A percentile compares a stretch with the other conserved stretches of the same genome.
Evolutionary conservation across 2,888 invertebrate species (phyloP).

Genomic region (Heliconius ismenius): DNA sequence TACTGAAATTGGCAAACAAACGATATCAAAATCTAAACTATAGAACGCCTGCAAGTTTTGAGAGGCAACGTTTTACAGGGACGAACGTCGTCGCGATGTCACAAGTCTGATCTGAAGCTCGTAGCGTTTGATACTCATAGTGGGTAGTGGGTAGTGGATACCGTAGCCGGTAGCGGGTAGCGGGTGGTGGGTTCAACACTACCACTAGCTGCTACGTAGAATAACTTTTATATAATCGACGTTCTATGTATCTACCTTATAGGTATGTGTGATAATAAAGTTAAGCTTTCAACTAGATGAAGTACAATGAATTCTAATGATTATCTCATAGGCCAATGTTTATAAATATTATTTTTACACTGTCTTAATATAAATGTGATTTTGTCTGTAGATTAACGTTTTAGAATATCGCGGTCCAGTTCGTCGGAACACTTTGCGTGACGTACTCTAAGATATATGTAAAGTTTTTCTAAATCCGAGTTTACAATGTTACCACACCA

Average conservation of each 20-base stretch:
- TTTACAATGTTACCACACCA: conserved; percentile 40
- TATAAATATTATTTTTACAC: conserved; percentile 81
- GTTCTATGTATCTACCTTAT: conserved; percentile 70
- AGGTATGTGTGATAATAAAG: conserved; percentile 80
- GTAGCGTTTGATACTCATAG: conserved; percentile 45
- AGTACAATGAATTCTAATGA: conserved; percentile 77
- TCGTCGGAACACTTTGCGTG: conserved; percentile 44
- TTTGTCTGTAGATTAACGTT: conserved; percentile 70
- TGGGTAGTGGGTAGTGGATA: conserved; percentile 18
- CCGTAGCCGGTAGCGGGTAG: neutral
- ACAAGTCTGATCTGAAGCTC: conserved; percentile 44
- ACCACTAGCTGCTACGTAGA: conserved; percentile 56
- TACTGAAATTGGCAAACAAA: conserved; percentile 13
- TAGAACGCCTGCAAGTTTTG: conserved; percentile 40
- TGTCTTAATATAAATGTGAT: conserved; percentile 76
- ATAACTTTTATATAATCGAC: conserved; percentile 75
- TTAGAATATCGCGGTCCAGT: conserved; percentile 70
- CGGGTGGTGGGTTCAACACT: conserved; percentile 33
- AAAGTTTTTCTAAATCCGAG: conserved; percentile 38
- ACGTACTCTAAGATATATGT: conserved; percentile 40
- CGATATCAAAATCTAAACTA: conserved; percentile 28
- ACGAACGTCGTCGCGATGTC: conserved; percentile 44
- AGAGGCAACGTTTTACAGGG: conserved; percentile 43
- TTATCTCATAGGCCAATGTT: conserved; percentile 77
- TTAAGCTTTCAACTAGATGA: conserved; percentile 79